Evolutionary conservation across 2,888 invertebrate species (phyloP), one percentile per base, ranked within the genome.

Genomic region (Ectobius pallidus): DNA sequence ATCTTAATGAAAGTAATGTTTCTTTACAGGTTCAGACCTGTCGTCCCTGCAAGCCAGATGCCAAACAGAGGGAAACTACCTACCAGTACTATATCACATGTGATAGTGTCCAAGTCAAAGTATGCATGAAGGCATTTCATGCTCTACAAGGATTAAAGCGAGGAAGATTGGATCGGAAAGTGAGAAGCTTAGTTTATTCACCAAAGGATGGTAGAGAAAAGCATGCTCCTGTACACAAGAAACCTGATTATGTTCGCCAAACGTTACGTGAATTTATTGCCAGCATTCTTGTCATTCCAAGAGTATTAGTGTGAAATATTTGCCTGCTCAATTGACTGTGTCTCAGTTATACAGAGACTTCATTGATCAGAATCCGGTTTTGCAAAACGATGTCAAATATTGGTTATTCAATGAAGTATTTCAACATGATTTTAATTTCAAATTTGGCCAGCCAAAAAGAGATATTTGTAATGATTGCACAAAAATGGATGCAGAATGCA

Each of bases 381-480:
- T 44, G 42, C 65, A 67, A 11, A 67, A 42, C 42, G 18, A 20
- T 65, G 65, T 39, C 2, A 65, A 44, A 44, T 67, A 42, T 22
- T 22, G 20, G 1, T 67, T 44, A 18, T 67, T 67, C n/a, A 63
- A 34, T 32, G 44, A 67, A 44, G 27, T 67, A 42, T 39, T 22
- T 25, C 20, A 67, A 67, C 22, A 67, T 67, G 22, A 44, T 42
- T 67, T 42, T 67, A 18, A 67, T 67, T 44, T 67, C 42, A 67
- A 42, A 22, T 67, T 67, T 44, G 22, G 42, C 44, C 65, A 67
- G 27, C 44, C 0, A 7, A 32, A 22, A 44, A 44, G 46, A 44
- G 34, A 42, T n/a, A 67, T 44, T 67, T 67, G 44, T 67, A n/a
- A 22, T 67, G 46, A 42, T 2, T 44, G 22, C 42, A 42, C 27